A percentile compares a stretch with the other conserved stretches of the same genome.
Evolutionary conservation across 1,140 invertebrate species (phyloP).

Genomic region (Pentalonia nigronervosa): DNA sequence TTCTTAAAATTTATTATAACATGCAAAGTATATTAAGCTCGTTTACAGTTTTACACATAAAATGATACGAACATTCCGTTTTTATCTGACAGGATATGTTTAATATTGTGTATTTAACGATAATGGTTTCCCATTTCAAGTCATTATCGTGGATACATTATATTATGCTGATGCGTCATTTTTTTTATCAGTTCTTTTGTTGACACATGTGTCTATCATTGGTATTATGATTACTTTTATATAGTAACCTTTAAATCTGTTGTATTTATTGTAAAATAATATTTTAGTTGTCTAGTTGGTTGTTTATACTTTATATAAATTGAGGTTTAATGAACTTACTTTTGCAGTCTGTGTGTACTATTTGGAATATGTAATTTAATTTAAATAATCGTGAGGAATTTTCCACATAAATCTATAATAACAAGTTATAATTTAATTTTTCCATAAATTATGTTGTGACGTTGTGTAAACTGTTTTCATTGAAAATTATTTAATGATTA

Average conservation of each 20-base stretch:
- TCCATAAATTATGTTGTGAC: background rate
- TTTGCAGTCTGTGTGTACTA: background rate
- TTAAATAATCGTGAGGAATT: background rate
- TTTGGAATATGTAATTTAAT: background rate
- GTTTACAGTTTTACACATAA: background rate
- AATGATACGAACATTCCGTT: constrained; percentile 6
- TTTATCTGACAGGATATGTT: constrained; percentile 40
- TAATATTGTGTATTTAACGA: constrained; percentile 28
- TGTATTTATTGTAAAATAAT: constrained; percentile 1
- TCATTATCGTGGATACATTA: background rate
- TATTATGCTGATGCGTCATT: background rate
- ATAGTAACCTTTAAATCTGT: background rate
- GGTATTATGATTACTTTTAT: background rate
- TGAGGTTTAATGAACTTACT: background rate
- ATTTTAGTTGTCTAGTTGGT: background rate
- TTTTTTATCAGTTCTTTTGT: constrained; percentile 24
- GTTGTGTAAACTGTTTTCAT: background rate
- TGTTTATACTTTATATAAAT: background rate
- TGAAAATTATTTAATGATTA: background rate
- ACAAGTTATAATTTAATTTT: background rate
- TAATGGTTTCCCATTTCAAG: constrained; percentile 42
- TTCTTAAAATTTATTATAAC: background rate
- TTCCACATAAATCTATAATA: background rate
- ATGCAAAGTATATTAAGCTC: background rate
- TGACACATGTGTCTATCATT: background rate